These are phyloP conservation scores for Oreohelix idahoensis DNA, from an alignment of 1,140 invertebrate species.

Conservation along the genomic window DNA sequence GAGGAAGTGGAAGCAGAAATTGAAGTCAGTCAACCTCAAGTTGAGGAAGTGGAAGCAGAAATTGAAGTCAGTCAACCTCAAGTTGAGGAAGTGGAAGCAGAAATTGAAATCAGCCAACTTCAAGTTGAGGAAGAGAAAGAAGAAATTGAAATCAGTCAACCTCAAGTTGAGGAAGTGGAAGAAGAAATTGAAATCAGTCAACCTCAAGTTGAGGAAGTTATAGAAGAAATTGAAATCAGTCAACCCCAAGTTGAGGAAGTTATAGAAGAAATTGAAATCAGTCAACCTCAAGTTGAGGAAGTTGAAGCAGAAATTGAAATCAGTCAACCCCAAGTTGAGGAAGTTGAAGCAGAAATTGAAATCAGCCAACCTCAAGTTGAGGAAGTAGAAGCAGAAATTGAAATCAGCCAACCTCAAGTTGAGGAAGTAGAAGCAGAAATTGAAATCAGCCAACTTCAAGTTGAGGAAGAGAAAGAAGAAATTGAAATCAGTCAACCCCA, in stretches of 20 bases:
- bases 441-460: conserved; percentile 12
- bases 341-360: conserved; percentile 30
- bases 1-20: conserved; percentile 39
- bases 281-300: conserved; percentile 14
- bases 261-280: conserved; percentile 34
- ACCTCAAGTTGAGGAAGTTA: conserved; percentile 32
- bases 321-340: conserved; percentile 34
- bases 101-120: neutral
- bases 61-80: conserved; percentile 33
- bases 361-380: conserved; percentile 16
- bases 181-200: conserved; percentile 24
- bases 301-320: conserved; percentile 36
- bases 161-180: conserved; percentile 10
- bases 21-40: conserved; percentile 4
- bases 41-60: conserved; percentile 41
- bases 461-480: conserved; percentile 23
- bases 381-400: conserved; percentile 28
- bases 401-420: conserved; percentile 33
- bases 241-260: conserved; percentile 34
- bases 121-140: conserved; percentile 38
- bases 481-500: neutral
- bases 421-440: conserved; percentile 26
- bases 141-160: conserved; percentile 36
- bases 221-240: conserved; percentile 29
- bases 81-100: conserved; percentile 32